Evolutionary conservation across 1,140 invertebrate genomes (phyloP).

Genomic region (Sitodiplosis mosellana): DNA sequence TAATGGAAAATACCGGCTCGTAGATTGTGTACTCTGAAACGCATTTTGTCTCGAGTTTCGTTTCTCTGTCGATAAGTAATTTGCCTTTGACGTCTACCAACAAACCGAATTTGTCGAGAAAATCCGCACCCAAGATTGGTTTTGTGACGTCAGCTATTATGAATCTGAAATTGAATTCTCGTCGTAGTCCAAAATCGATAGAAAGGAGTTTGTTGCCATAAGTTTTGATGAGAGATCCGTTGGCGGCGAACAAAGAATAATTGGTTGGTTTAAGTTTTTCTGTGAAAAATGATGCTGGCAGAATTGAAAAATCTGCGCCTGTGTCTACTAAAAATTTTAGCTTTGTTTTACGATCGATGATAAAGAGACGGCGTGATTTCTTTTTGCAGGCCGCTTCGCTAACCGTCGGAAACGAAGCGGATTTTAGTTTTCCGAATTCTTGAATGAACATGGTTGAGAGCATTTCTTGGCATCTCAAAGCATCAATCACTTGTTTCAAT

Average conservation of each 20-base stretch:
- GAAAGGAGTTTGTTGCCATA: slow-evolving; percentile 8
- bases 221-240: slow-evolving; percentile 9
- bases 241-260: slow-evolving; percentile 8
- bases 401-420: no score
- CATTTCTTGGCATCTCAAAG: no score
- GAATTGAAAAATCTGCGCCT: not conserved
- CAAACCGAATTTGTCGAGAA: no score
- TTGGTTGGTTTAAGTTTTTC: not conserved
- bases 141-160: slow-evolving; percentile 14
- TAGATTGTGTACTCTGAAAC: no score
- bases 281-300: not conserved
- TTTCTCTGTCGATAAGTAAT: no score
- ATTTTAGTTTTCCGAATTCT: no score
- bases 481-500: no score
- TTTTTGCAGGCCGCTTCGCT: no score
- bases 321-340: not conserved
- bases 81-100: no score
- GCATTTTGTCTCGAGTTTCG: no score
- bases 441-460: no score
- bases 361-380: not conserved
- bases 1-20: no score
- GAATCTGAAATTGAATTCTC: slow-evolving; percentile 14
- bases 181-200: slow-evolving; percentile 11
- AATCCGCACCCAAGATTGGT: slow-evolving; percentile 17
- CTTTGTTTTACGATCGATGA: not conserved